phyloP scores from a whole-genome alignment of 2,888 invertebrate genomes.

The Celastrina argiolus region DNA sequence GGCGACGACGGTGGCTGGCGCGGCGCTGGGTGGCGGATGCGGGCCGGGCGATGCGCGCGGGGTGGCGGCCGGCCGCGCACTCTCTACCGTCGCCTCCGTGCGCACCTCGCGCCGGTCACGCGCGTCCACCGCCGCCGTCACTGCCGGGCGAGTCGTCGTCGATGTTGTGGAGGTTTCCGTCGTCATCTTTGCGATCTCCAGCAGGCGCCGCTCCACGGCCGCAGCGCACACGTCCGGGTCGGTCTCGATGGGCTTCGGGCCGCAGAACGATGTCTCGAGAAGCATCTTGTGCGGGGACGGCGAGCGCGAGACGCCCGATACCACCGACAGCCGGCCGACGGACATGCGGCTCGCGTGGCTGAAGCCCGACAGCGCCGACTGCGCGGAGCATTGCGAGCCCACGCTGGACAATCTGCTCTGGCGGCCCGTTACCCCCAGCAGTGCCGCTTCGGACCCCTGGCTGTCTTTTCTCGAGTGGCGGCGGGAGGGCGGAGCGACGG shows the following conservation, averaged over 20 bases:
- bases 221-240: slow-evolving; percentile 71
- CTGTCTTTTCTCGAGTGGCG: slow-evolving; percentile 83
- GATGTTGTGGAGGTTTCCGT: slow-evolving; percentile 26
- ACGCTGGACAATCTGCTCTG: slow-evolving; percentile 90
- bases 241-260: slow-evolving; percentile 83
- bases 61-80: slow-evolving; percentile 33
- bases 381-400: slow-evolving; percentile 86
- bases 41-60: slow-evolving; percentile 36
- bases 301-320: slow-evolving; percentile 80
- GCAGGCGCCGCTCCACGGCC: slow-evolving; percentile 63
- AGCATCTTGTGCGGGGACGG: slow-evolving; percentile 95
- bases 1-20: slow-evolving; percentile 26
- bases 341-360: slow-evolving; percentile 54
- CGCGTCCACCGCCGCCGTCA: slow-evolving; percentile 42
- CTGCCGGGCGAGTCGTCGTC: slow-evolving; percentile 22
- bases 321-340: slow-evolving; percentile 55
- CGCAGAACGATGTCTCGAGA: slow-evolving; percentile 93
- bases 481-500: slow-evolving; percentile 47
- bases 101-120: slow-evolving; percentile 58
- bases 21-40: slow-evolving; percentile 26
- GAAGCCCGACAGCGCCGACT: slow-evolving; percentile 63
- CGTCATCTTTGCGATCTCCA: slow-evolving; percentile 58
- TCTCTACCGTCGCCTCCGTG: slow-evolving; percentile 60
- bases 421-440: slow-evolving; percentile 86
- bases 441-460: slow-evolving; percentile 86